phyloP scores from a whole-genome alignment of 2,888 invertebrate species.

The Drosophila dives region DNA sequence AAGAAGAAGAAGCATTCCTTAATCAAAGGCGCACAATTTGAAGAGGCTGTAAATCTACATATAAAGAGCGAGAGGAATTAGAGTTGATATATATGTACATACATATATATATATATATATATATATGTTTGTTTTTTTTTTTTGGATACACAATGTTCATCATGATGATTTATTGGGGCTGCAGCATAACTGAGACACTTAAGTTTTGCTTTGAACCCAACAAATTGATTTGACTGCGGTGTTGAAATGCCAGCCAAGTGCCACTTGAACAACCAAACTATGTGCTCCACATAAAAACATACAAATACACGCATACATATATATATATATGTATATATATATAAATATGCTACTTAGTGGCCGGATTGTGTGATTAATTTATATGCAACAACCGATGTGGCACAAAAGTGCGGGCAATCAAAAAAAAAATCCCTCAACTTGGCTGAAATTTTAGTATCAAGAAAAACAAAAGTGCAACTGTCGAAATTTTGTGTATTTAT shows the following conservation, averaged over 20 bases:
- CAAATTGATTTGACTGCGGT: constrained; percentile 71
- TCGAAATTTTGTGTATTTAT: neutral
- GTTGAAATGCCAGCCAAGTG: constrained; percentile 71
- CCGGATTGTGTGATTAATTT: constrained; percentile 30
- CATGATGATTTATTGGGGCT: constrained; percentile 68
- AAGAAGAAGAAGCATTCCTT: constrained; percentile 11
- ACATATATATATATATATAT: neutral
- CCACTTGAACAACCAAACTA: constrained; percentile 55
- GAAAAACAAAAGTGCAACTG: neutral
- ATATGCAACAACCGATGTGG: neutral
- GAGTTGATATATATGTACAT: too few species aligned
- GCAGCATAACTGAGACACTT: constrained; percentile 47
- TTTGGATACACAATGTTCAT: constrained; percentile 36
- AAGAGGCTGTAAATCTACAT: constrained; percentile 15
- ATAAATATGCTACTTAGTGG: constrained; percentile 13
- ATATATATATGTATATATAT: neutral
- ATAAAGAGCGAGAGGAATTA: too few species aligned
- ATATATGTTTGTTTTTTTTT: neutral
- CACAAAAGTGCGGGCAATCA: constrained; percentile 12
- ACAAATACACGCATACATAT: neutral
- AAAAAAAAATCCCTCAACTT: constrained; percentile 5
- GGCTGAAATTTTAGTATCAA: neutral
- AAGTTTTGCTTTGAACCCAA: constrained; percentile 68
- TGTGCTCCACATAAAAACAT: constrained; percentile 25
- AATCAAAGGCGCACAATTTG: constrained; percentile 32